These are phyloP conservation scores for Nylanderia fulva DNA, from an alignment of 1,140 invertebrate genomes.

Conservation along the genomic window DNA sequence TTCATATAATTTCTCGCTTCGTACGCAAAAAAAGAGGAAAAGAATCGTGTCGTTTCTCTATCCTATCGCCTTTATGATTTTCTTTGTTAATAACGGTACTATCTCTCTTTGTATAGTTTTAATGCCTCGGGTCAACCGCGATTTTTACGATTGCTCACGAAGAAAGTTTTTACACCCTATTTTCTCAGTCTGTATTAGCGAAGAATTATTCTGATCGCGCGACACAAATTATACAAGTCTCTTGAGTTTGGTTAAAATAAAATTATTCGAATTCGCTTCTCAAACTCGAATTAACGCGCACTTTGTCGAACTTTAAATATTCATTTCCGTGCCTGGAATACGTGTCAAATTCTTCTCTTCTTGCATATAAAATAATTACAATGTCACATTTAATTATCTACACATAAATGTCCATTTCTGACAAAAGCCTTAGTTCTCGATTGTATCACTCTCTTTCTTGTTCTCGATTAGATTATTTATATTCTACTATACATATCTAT, in stretches of 20 bases:
- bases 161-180: slow-evolving; percentile 61
- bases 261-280: slow-evolving; percentile 52
- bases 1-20: not conserved
- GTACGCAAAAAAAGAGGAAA: not conserved
- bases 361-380: not conserved
- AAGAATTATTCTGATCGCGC: slow-evolving; percentile 50
- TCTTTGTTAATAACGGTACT: slow-evolving; percentile 49
- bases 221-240: slow-evolving; percentile 47
- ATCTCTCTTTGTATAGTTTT: not conserved
- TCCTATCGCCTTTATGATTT: not conserved
- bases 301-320: slow-evolving; percentile 33
- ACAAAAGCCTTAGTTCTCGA: not conserved
- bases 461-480: not conserved
- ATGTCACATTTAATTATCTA: not conserved
- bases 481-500: no score
- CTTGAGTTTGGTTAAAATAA: slow-evolving; percentile 49
- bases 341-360: not conserved
- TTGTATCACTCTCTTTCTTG: not conserved
- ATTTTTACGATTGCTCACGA: slow-evolving; percentile 33
- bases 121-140: slow-evolving; percentile 20
- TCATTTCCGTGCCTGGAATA: not conserved
- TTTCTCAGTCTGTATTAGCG: slow-evolving; percentile 7
- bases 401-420: not conserved
- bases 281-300: slow-evolving; percentile 37
- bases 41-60: not conserved